Percentiles rank a stretch among this genome's conserved stretches.
These are phyloP conservation scores for Oeneis ivallda DNA, from an alignment of 2,888 invertebrate genomes.

Conservation along the genomic window DNA sequence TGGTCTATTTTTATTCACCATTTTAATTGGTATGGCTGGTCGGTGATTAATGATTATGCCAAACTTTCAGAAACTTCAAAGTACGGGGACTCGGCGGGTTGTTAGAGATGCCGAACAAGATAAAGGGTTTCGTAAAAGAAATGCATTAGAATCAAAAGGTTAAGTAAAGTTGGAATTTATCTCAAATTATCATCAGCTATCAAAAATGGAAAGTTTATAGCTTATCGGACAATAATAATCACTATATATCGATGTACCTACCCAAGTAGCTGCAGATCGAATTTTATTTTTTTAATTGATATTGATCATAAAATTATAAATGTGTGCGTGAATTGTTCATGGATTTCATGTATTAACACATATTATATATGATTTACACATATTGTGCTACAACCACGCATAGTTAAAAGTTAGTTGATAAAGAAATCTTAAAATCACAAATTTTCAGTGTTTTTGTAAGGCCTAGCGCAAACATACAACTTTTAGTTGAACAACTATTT, in stretches of 20 bases:
- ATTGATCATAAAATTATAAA: too few species aligned
- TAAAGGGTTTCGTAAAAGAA: neutral
- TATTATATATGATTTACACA: too few species aligned
- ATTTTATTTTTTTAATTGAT: neutral
- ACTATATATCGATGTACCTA: neutral
- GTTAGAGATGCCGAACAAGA: neutral
- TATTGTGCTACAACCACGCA: too few species aligned
- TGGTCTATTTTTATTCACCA: too few species aligned
- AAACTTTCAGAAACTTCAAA: neutral
- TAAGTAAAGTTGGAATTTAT: neutral
- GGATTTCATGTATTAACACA: too few species aligned
- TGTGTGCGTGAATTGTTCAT: too few species aligned
- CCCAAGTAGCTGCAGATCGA: neutral
- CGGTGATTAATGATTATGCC: neutral
- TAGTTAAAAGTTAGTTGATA: too few species aligned
- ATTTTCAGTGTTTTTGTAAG: too few species aligned
- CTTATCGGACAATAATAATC: neutral
- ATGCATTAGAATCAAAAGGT: neutral
- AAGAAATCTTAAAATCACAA: too few species aligned
- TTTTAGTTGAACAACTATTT: too few species aligned
- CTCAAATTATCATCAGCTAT: neutral
- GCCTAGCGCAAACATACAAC: too few species aligned
- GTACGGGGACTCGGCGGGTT: neutral
- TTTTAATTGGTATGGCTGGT: too few species aligned
- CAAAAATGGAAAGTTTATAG: neutral